Evolutionary conservation across 2,113 vertebrate genomes (phyloP), one percentile per base, ranked within the genome.

Genomic region (Hemiprocne comata): DNA sequence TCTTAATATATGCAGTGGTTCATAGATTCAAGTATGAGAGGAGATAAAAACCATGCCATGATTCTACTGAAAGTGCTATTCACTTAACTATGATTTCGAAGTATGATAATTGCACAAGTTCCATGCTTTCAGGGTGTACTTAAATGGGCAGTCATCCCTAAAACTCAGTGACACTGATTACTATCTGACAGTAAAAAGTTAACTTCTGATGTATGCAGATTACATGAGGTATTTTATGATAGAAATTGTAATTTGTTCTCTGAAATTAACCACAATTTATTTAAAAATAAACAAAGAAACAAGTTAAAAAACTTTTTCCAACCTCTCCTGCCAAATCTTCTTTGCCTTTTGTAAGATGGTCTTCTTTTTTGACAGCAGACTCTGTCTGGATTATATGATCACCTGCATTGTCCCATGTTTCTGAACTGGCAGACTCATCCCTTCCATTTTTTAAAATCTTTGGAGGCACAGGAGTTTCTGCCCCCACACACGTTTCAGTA

Each of bases 281-380:
- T 65, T 73, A 18, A 70, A 79, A 38, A 40, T 2, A 74, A 72
- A 57, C 3, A 38, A 31, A 71, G 2, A 25, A 25, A 58, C 3
- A 46, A 42, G 33, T 12, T 53, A 79, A 58, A 57, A 4, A 33
- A 58, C 11, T 84, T 42, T 85, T 93, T 58, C 93, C 95, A 86
- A 98, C 98, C 97, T 97, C 83, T 93, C 98, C 98, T 77, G 95
- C 97, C 64, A 98, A 72, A 24, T 95, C 81, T 42, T 98, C 97
- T 91, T 66, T 90, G 70, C 92, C 89, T 89, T 94, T 96, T 58
- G 95, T 57, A 58, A 97, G 85, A 28, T 17, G 14, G 33, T 96
- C 51, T 21, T 65, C 74, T 21, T 65, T 74, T 73, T 62, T 48
- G 26, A 75, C 29, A 48, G 50, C 19, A 33, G 34, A 66, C 15